phyloP scores from a whole-genome alignment of 2,888 invertebrate species.

The Mythimna impura region DNA sequence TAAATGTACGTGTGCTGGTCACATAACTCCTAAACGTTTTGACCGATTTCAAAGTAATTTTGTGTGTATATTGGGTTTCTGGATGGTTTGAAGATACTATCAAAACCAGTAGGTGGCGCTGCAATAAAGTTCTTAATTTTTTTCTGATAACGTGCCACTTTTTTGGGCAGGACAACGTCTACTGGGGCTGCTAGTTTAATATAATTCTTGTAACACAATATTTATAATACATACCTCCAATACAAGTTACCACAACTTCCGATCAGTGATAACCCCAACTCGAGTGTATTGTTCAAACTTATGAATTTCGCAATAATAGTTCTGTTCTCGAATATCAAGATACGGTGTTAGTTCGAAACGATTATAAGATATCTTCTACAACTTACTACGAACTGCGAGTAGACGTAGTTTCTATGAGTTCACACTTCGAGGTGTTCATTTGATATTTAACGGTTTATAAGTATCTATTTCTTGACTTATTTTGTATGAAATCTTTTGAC shows the following conservation, averaged over 20 bases:
- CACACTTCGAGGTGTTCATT: conserved; percentile 60
- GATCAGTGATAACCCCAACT: conserved; percentile 17
- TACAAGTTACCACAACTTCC: conserved; percentile 8
- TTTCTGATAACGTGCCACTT: too few species aligned
- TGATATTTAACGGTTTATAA: conserved; percentile 53
- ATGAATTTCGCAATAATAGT: conserved; percentile 39
- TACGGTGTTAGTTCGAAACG: conserved; percentile 52
- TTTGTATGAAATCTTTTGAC: not conserved
- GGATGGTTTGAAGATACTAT: too few species aligned
- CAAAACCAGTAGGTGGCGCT: too few species aligned
- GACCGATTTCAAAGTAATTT: too few species aligned
- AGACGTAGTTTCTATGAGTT: conserved; percentile 62
- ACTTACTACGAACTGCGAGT: conserved; percentile 44
- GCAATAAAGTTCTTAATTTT: too few species aligned
- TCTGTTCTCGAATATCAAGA: conserved; percentile 39
- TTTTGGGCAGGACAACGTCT: too few species aligned
- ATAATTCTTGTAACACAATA: conserved; percentile 2
- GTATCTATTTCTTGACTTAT: conserved; percentile 4
- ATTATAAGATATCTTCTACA: conserved; percentile 60
- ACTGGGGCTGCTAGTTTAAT: not conserved
- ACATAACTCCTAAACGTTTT: too few species aligned
- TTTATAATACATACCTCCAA: not conserved
- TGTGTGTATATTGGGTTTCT: too few species aligned
- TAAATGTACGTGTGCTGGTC: too few species aligned
- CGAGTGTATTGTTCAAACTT: conserved; percentile 49